Base-by-base conservation (phyloP, 2,113 vertebrate species). In the Clarias batrachus region DNA sequence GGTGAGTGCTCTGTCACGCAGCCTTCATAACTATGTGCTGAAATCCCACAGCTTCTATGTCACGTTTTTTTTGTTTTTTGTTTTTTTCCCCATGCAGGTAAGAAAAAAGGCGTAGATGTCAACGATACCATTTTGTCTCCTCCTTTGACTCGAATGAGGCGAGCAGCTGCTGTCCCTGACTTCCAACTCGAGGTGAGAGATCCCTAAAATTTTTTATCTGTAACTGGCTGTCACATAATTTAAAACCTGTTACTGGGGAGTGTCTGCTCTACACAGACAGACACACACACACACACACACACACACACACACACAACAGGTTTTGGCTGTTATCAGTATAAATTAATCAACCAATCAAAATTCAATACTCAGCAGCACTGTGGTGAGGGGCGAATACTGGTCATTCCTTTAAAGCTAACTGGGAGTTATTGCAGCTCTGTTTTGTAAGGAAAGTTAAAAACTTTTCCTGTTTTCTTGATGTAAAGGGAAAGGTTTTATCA, bases 1-100 rank as follows among this genome's bases (percentile, higher is more conserved):
- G 96, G 98, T 98, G 92, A 89, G 25, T 4, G 3, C n/a, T 73
- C 2, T 1, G 0, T 65, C 59, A 63, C 27, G 66, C 60, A 19
- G 3, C 19, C 11, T 62, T 78, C 4, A n/a, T 57, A 30, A 57
- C n/a, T 12, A 27, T 21, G 30, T 65, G 37, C 56, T 79, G 30
- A 30, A 27, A 52, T 76, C 66, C 66, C n/a, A 2, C 16, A n/a
- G 41, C 37, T 81, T 25, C 19, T 10, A 41, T 14, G 16, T 25
- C 65, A 62, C 11, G 17, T 19, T 30, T 4, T 57, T 11, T 59
- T n/a, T 6, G n/a, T 9, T 66, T 2, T 41, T 3, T 48, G 19
- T 6, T 63, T 14, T 76, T 25, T 83, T 16, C 30, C 7, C 30
- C 30, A 2, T 48, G 81, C 91, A 95, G 94, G 89, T 16, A 91